These are phyloP conservation scores for Montipora capitata DNA, from an alignment of 92 coral and sea anemone species.

Conservation along the genomic window DNA sequence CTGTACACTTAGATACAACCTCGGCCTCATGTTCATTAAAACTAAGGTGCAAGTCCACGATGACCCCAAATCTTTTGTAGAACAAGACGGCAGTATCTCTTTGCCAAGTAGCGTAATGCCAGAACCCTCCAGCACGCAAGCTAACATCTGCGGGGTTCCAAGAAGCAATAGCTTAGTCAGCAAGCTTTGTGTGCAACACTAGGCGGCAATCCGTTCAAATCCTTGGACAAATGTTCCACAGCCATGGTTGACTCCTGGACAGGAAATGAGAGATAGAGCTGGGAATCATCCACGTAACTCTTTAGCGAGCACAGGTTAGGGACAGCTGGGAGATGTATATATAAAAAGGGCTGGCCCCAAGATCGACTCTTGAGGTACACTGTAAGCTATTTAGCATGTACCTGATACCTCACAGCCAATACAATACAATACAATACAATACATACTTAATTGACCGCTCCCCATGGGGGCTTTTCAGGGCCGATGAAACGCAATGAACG, in stretches of 20 bases:
- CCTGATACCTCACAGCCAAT: slow-evolving; percentile 44
- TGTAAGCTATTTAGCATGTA: background rate
- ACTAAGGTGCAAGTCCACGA: slow-evolving; percentile 43
- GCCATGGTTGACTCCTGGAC: slow-evolving; percentile 17
- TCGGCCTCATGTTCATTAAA: slow-evolving; percentile 45
- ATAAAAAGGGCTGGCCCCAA: slow-evolving; percentile 50
- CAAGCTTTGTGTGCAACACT: slow-evolving; percentile 38
- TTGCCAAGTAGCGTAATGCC: slow-evolving; percentile 34
- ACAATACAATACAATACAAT: no score
- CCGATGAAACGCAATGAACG: no score
- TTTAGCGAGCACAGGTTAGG: slow-evolving; percentile 27
- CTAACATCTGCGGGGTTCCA: slow-evolving; percentile 41
- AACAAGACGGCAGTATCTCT: slow-evolving; percentile 16
- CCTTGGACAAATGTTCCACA: background rate
- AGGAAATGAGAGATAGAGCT: slow-evolving; percentile 44
- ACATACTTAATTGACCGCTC: no score
- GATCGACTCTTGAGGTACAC: slow-evolving; percentile 46
- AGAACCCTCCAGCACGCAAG: slow-evolving; percentile 24
- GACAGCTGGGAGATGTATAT: slow-evolving; percentile 32
- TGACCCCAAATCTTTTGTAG: slow-evolving; percentile 52
- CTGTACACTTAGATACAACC: slow-evolving; percentile 56
- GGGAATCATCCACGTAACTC: slow-evolving; percentile 40
- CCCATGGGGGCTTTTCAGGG: no score
- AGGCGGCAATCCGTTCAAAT: slow-evolving; percentile 35
- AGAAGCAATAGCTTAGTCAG: slow-evolving; percentile 37